A percentile compares a stretch with the other conserved stretches of the same genome.
Conservation (phyloP, 1,140 invertebrate genomes). For the Microplitis mediator region DNA sequence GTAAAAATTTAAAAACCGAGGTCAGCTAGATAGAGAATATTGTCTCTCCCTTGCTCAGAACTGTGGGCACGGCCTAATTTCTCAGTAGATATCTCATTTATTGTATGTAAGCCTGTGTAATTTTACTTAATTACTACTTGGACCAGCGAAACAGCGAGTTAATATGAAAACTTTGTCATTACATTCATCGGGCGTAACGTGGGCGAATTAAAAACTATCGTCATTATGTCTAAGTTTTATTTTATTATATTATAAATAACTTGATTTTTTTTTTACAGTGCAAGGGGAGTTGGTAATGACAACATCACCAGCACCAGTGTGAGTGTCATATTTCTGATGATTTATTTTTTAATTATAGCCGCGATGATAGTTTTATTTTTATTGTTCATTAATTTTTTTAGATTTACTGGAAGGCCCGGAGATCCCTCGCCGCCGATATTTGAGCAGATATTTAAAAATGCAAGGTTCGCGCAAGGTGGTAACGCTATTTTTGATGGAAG, state of each 20-base stretch:
- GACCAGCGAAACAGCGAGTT: neutral
- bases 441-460: constrained; percentile 91
- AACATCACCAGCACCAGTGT: constrained; percentile 57
- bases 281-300: constrained; percentile 61
- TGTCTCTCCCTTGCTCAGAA: neutral
- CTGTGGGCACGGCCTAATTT: constrained; percentile 1
- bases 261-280: constrained; percentile 44
- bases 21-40: neutral
- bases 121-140: constrained; percentile 21
- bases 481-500: constrained; percentile 92
- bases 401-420: constrained; percentile 64
- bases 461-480: constrained; percentile 90
- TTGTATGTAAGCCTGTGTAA: neutral
- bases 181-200: constrained; percentile 5
- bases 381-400: constrained; percentile 28
- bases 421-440: constrained; percentile 86
- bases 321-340: constrained; percentile 41
- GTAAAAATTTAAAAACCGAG: neutral
- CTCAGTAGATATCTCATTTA: neutral
- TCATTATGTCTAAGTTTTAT: neutral
- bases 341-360: neutral
- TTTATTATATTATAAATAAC: neutral
- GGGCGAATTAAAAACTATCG: constrained; percentile 1
- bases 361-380: neutral
- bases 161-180: neutral